phyloP scores from a whole-genome alignment of 2,113 vertebrate species.

The Marmota flaviventris region DNA sequence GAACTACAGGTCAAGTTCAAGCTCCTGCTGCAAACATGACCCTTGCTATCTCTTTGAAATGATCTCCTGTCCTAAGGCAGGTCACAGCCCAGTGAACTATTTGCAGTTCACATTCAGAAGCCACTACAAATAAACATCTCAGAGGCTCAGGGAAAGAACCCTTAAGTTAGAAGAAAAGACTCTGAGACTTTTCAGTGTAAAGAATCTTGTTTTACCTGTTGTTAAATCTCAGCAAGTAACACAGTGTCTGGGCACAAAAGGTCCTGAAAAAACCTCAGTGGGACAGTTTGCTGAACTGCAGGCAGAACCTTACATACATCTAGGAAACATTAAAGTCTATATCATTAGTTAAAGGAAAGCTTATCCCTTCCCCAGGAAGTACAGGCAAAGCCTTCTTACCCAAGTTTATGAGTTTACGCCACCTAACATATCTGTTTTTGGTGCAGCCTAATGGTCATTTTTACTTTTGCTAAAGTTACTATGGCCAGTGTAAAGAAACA shows the following conservation, averaged over 20 bases:
- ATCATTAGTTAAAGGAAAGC: neutral
- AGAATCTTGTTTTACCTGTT: neutral
- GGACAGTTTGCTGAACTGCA: neutral
- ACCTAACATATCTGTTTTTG: neutral
- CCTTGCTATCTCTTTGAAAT: neutral
- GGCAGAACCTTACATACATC: neutral
- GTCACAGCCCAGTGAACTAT: neutral
- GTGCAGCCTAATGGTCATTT: neutral
- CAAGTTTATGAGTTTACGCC: neutral
- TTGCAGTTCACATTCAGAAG: neutral
- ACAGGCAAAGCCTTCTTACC: neutral
- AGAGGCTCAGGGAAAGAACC: neutral
- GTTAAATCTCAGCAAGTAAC: neutral
- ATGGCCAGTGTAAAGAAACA: neutral
- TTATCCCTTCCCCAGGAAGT: neutral
- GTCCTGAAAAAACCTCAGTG: neutral
- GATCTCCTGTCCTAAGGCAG: neutral
- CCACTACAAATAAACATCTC: neutral
- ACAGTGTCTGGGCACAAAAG: neutral
- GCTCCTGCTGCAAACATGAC: neutral
- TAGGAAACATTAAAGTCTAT: neutral
- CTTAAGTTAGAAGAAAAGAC: neutral
- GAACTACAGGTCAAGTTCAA: neutral
- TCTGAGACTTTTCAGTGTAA: neutral
- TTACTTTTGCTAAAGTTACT: neutral